Base-by-base conservation (phyloP, 2,113 vertebrate genomes). In the Ranitomeya imitator region DNA sequence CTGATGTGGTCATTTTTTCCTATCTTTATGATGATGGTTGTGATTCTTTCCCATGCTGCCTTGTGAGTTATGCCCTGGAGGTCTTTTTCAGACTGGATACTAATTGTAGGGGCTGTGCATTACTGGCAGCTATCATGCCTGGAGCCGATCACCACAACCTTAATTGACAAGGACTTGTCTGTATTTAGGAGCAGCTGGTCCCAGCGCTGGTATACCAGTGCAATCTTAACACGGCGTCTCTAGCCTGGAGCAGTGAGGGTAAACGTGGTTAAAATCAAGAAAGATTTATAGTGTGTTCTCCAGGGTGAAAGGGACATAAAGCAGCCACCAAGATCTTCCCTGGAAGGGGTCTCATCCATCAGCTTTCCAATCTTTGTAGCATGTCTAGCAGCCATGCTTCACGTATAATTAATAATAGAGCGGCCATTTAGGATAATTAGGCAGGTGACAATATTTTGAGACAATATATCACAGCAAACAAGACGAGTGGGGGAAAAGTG, bases 151-250 rank as follows among this genome's bases (percentile, higher is more conserved):
- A 97, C 98, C 98, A 99, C 95, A 94, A 95, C 92, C 96, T 95
- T 99, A 99, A 99, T 99, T 99, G 98, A 99, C 98, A 99, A 99
- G 97, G 96, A 95, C 97, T 96, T 98, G 98, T 98, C 97, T 99
- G 98, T 99, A 96, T 96, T 97, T 96, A 96, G 97, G 96, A 98
- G 97, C 98, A 99, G 98, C 98, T 99, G 98, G 95, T 97, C 96
- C 96, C 94, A 95, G 95, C 96, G 90, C 95, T 97, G 97, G 97
- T 96, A 96, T 96, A 97, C 96, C 97, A 96, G 96, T 94, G 96
- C 96, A 96, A 97, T 97, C 97, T 96, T 97, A 96, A 98, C 97
- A 94, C 96, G 95, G 96, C 96, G 96, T 95, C 95, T 94, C 94
- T 96, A 93, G 96, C 96, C 94, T 93, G 92, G 92, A 96, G 97